phyloP scores from a whole-genome alignment of 2,113 vertebrate species.

The Sinocyclocheilus anshuiensis region DNA sequence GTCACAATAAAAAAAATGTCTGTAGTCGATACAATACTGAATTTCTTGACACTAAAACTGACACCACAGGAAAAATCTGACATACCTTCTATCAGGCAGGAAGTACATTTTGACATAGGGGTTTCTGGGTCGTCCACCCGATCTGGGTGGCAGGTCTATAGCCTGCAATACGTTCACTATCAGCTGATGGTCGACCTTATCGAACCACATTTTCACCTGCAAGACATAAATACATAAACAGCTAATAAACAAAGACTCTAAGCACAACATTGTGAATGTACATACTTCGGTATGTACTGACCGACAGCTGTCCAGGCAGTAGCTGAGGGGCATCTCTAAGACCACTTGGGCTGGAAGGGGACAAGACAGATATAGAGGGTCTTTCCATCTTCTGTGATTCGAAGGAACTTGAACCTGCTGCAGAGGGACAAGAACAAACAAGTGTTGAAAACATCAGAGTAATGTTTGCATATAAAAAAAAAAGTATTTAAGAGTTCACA shows the following conservation, averaged over 20 bases:
- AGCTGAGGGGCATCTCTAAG: constrained; percentile 90
- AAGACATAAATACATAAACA: constrained; percentile 9
- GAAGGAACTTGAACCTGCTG: constrained; percentile 97
- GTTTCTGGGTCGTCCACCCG: constrained; percentile 91
- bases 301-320: constrained; percentile 87
- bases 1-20: too few species aligned
- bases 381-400: constrained; percentile 99
- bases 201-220: constrained; percentile 97
- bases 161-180: constrained; percentile 96
- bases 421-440: constrained; percentile 43
- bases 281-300: constrained; percentile 15
- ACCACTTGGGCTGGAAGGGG: constrained; percentile 92
- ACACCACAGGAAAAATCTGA: neutral
- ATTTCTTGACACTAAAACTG: too few species aligned
- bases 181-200: constrained; percentile 95
- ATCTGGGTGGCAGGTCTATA: constrained; percentile 85
- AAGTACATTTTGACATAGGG: constrained; percentile 99
- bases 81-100: constrained; percentile 88
- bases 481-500: neutral
- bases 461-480: too few species aligned
- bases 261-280: neutral
- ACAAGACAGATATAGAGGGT: constrained; percentile 95
- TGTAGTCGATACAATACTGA: too few species aligned
- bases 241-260: neutral
- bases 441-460: neutral